phyloP scores from a whole-genome alignment of 2,888 invertebrate genomes.

The Meganola albula region DNA sequence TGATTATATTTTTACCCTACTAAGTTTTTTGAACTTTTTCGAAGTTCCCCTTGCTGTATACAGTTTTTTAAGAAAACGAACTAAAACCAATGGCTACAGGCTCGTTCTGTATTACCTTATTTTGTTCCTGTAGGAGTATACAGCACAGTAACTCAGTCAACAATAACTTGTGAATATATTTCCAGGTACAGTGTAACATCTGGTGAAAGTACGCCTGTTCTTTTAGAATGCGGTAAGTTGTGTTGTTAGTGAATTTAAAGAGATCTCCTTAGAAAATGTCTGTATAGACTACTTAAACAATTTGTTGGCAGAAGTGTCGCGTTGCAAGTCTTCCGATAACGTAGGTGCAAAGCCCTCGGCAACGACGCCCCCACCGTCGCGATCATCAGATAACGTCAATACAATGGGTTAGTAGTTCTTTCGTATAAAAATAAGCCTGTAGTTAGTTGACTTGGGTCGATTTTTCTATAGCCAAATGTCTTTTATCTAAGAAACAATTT shows the following conservation, averaged over 20 bases:
- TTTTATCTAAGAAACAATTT: too few species aligned
- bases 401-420: slow-evolving; percentile 60
- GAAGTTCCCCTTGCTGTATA: too few species aligned
- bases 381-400: slow-evolving; percentile 70
- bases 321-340: slow-evolving; percentile 71
- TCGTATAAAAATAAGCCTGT: too few species aligned
- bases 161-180: not conserved
- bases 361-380: slow-evolving; percentile 64
- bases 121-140: not conserved
- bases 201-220: slow-evolving; percentile 72
- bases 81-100: too few species aligned
- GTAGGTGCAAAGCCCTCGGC: slow-evolving; percentile 54
- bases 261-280: not conserved
- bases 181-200: slow-evolving; percentile 74
- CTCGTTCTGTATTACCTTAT: too few species aligned
- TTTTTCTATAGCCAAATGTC: too few species aligned
- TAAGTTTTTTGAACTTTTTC: too few species aligned
- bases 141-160: not conserved
- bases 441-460: too few species aligned
- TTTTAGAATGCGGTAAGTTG: slow-evolving; percentile 68
- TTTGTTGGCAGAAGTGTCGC: slow-evolving; percentile 57
- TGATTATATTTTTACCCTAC: not conserved
- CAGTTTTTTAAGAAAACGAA: too few species aligned
- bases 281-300: not conserved
- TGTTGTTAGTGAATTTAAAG: too few species aligned